These are phyloP conservation scores for Terrapene triunguis DNA, from an alignment of 2,113 vertebrate species.

Conservation along the genomic window DNA sequence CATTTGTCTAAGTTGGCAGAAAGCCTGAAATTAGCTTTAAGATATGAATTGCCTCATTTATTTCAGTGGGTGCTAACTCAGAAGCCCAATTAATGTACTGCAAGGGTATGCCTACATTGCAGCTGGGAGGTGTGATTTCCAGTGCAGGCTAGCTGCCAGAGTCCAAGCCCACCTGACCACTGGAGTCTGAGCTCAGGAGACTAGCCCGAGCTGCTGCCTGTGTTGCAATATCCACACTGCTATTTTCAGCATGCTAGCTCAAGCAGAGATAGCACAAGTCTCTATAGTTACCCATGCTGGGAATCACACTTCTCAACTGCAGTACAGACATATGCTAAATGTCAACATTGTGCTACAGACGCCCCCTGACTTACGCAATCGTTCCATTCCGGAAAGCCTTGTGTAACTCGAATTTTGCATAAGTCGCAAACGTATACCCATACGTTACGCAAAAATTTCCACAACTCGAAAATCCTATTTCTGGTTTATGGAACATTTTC, in stretches of 20 bases:
- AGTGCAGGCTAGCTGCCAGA: background rate
- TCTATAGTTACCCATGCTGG: background rate
- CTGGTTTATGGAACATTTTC: too few relatives aligned
- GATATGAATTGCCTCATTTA: background rate
- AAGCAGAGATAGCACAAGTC: background rate
- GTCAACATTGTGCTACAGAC: background rate
- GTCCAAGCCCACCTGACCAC: background rate
- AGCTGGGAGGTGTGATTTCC: background rate
- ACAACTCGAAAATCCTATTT: too few relatives aligned
- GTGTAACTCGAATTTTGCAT: too few relatives aligned
- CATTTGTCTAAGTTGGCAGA: background rate
- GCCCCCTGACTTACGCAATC: too few relatives aligned
- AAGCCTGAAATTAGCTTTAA: background rate
- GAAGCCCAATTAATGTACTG: background rate
- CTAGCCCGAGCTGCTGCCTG: background rate
- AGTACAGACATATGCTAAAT: background rate
- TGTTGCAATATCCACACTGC: background rate
- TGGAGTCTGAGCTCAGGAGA: background rate
- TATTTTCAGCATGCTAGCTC: background rate
- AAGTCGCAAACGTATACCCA: too few relatives aligned
- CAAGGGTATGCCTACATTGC: background rate
- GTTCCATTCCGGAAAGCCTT: too few relatives aligned
- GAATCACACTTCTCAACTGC: background rate
- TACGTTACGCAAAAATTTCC: too few relatives aligned
- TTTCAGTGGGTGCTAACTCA: slow-evolving; percentile 16